These are phyloP conservation scores for Polietes domitor DNA, from an alignment of 2,888 invertebrate genomes.

Conservation along the genomic window DNA sequence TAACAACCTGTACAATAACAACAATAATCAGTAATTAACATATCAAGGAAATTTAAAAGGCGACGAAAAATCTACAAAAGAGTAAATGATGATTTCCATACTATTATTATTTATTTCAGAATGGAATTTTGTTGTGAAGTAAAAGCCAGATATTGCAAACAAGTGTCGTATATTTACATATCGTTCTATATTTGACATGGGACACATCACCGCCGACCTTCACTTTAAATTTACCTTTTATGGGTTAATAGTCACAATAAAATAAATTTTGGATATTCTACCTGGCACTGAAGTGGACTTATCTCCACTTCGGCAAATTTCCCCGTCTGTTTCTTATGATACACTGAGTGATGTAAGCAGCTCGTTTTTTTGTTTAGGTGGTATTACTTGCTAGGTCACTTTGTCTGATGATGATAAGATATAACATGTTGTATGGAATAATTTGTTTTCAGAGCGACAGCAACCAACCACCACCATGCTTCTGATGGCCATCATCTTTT, in stretches of 20 bases:
- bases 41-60: not conserved
- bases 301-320: not conserved
- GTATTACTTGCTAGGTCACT: slow-evolving; percentile 20
- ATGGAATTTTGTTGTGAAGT: too few species aligned
- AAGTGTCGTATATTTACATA: too few species aligned
- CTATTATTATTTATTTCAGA: too few species aligned
- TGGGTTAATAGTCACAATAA: not conserved
- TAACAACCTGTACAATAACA: slow-evolving; percentile 27
- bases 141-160: too few species aligned
- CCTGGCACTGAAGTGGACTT: not conserved
- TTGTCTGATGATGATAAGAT: slow-evolving; percentile 40
- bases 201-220: too few species aligned
- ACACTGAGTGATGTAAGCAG: slow-evolving; percentile 21
- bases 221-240: not conserved
- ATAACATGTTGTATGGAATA: slow-evolving; percentile 33
- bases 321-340: not conserved
- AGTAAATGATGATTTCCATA: too few species aligned
- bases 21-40: not conserved
- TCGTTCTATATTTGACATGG: too few species aligned
- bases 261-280: not conserved
- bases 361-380: not conserved
- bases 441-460: slow-evolving; percentile 12
- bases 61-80: not conserved
- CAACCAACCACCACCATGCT: slow-evolving; percentile 29
- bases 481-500: slow-evolving; percentile 34